phyloP scores from a whole-genome alignment of 1,140 invertebrate genomes.

The Leucophenga varia region DNA sequence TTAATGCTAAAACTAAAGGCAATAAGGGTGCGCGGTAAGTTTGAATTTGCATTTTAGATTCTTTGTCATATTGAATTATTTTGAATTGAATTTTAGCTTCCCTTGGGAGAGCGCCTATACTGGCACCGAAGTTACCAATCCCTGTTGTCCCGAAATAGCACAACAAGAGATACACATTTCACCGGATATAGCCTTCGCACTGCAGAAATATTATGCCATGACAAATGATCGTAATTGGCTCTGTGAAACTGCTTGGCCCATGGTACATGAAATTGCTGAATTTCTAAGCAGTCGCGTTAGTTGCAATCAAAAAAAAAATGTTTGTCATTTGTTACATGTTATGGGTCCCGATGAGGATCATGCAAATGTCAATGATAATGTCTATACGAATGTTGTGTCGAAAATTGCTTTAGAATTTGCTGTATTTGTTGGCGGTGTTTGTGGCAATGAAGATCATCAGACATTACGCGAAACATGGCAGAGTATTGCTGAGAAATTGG shows the following conservation, averaged over 20 bases:
- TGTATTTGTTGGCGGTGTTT: slow-evolving; percentile 23
- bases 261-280: slow-evolving; percentile 60
- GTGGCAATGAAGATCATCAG: slow-evolving; percentile 18
- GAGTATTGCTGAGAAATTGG: slow-evolving; percentile 58
- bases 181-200: slow-evolving; percentile 60
- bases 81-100: slow-evolving; percentile 17
- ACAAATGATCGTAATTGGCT: slow-evolving; percentile 58
- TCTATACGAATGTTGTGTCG: slow-evolving; percentile 61
- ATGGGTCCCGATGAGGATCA: slow-evolving; percentile 66
- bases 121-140: slow-evolving; percentile 61
- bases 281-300: slow-evolving; percentile 60
- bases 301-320: slow-evolving; percentile 55
- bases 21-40: slow-evolving; percentile 39
- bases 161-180: slow-evolving; percentile 61
- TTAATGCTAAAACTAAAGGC: slow-evolving; percentile 36
- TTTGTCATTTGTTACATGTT: slow-evolving; percentile 51
- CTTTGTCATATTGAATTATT: neutral
- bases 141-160: slow-evolving; percentile 61
- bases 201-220: slow-evolving; percentile 58
- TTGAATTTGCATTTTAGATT: neutral
- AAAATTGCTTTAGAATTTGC: slow-evolving; percentile 61
- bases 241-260: slow-evolving; percentile 57
- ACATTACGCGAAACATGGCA: slow-evolving; percentile 48
- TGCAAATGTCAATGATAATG: slow-evolving; percentile 59
- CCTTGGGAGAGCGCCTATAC: slow-evolving; percentile 65